Conservation (phyloP, 1,140 invertebrate genomes). For the Mizuhopecten yessoensis region DNA sequence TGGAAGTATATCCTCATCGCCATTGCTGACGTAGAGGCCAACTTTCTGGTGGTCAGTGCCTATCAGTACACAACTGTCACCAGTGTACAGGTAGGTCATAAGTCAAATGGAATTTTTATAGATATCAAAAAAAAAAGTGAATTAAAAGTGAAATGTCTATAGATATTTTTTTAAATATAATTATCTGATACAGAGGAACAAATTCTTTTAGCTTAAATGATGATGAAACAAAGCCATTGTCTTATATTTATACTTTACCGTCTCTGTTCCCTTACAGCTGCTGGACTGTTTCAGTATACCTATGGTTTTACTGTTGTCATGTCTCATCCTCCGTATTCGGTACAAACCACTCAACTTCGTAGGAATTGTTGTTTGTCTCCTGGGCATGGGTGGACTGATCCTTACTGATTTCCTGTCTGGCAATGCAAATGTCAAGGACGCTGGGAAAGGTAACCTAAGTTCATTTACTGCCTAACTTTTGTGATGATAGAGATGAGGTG, state of each 20-base stretch:
- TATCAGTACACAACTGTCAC: slow-evolving; percentile 87
- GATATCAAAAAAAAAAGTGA: too few species aligned
- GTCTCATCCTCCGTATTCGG: slow-evolving; percentile 87
- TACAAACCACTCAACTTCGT: slow-evolving; percentile 90
- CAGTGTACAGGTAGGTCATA: slow-evolving; percentile 83
- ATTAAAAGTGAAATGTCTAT: too few species aligned
- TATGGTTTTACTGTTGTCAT: slow-evolving; percentile 90
- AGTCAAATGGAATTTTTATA: not conserved
- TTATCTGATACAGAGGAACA: too few species aligned
- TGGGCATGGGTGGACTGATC: slow-evolving; percentile 92
- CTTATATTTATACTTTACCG: not conserved
- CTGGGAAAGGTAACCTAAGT: not conserved
- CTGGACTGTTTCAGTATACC: slow-evolving; percentile 94
- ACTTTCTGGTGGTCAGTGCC: slow-evolving; percentile 89
- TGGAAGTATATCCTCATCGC: slow-evolving; percentile 90
- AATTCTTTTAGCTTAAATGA: too few species aligned
- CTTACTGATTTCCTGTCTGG: slow-evolving; percentile 89
- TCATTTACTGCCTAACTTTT: not conserved
- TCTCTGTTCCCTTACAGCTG: slow-evolving; percentile 86
- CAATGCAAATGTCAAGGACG: slow-evolving; percentile 50
- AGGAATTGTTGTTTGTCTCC: slow-evolving; percentile 91
- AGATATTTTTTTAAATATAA: too few species aligned
- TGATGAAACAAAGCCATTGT: not conserved
- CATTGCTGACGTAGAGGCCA: slow-evolving; percentile 92
- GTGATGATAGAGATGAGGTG: too few species aligned